Evolutionary conservation across 1,140 invertebrate genomes (phyloP).

Genomic region (Parapsyche elsis): DNA sequence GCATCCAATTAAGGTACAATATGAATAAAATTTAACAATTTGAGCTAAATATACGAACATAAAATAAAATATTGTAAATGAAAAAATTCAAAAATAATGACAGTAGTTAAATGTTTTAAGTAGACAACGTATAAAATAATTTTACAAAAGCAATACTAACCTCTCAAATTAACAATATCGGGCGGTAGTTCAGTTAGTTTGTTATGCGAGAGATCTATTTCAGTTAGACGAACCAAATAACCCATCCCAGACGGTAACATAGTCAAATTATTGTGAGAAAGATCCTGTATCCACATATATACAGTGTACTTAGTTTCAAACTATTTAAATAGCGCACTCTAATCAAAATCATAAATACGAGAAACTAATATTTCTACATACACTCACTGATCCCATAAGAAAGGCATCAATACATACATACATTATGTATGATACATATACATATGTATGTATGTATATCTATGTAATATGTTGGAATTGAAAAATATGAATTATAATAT

Average conservation of each 20-base stretch:
- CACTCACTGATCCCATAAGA: background rate
- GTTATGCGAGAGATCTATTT: conserved; percentile 85
- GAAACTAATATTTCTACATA: no score
- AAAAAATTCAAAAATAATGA: conserved; percentile 16
- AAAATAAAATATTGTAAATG: no score
- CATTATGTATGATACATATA: background rate
- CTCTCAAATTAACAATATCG: conserved; percentile 74
- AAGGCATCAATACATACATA: background rate
- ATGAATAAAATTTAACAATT: background rate
- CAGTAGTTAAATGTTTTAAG: background rate
- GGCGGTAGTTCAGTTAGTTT: conserved; percentile 76
- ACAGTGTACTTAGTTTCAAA: conserved; percentile 27
- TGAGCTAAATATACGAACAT: background rate
- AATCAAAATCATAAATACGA: no score
- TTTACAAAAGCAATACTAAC: conserved; percentile 61
- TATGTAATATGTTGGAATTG: no score
- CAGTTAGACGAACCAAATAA: conserved; percentile 78
- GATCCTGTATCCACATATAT: conserved; percentile 69
- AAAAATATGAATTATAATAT: conserved; percentile 33
- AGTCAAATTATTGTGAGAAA: conserved; percentile 76
- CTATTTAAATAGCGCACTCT: no score
- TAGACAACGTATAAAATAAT: conserved; percentile 17
- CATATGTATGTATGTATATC: no score
- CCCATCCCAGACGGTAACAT: conserved; percentile 83
- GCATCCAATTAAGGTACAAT: no score